A percentile compares a stretch with the other conserved stretches of the same genome.
phyloP scores from a whole-genome alignment of 1,140 invertebrate genomes.

The Phthorimaea operculella region DNA sequence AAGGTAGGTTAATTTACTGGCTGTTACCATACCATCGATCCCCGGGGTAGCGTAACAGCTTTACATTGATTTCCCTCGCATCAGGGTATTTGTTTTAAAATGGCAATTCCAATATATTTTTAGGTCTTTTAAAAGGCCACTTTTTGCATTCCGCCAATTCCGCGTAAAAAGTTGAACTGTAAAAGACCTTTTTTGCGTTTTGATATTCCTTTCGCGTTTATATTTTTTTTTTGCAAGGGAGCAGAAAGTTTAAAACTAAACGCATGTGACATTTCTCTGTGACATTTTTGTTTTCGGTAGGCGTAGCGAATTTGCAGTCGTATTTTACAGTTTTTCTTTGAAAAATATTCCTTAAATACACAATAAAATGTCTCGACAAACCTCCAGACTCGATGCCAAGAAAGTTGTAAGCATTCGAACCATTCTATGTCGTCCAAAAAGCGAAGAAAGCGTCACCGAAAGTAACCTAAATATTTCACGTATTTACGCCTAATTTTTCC shows the following conservation, averaged over 20 bases:
- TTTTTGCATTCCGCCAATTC: not conserved
- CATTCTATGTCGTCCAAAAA: not conserved
- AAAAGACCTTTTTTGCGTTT: not conserved
- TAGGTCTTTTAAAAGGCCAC: not conserved
- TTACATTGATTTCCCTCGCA: too few relatives aligned
- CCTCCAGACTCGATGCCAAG: constrained; percentile 60
- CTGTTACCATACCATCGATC: too few relatives aligned
- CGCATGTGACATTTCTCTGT: not conserved
- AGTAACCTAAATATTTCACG: not conserved
- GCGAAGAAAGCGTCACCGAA: too few relatives aligned
- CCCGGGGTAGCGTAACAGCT: too few relatives aligned
- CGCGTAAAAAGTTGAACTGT: not conserved
- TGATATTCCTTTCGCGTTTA: not conserved
- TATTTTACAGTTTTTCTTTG: not conserved
- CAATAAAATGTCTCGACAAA: constrained; percentile 54
- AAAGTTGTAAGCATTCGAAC: constrained; percentile 56
- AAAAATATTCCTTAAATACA: constrained; percentile 12
- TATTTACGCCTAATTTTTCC: constrained; percentile 40
- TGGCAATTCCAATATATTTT: too few relatives aligned
- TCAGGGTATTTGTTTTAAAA: too few relatives aligned
- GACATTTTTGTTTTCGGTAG: not conserved
- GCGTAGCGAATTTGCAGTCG: not conserved
- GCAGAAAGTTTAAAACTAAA: not conserved
- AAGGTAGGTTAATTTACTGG: too few relatives aligned
- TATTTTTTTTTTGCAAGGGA: not conserved